Evolutionary conservation across 2,113 vertebrate species (phyloP), one percentile per base, ranked within the genome.

Genomic region (Ellobius talpinus): DNA sequence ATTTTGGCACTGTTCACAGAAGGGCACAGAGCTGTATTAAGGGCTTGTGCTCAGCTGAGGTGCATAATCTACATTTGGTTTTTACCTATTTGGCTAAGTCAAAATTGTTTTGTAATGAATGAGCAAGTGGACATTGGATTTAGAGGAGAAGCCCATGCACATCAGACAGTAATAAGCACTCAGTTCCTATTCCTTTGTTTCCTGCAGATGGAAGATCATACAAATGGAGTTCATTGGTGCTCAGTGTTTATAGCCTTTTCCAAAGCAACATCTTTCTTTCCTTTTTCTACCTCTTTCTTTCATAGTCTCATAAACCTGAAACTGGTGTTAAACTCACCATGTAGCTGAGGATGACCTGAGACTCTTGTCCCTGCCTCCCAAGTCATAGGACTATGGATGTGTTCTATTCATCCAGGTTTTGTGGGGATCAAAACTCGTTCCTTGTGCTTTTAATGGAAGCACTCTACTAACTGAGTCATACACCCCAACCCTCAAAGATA

Each of bases 21-120:
- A 85, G 45, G 11, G 36, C 6, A 24, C 47, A 17, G 33, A 26
- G 4, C 0, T 68, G 19, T 19, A 31, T 31, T 33, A 47, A 77
- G 36, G 50, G 24, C 2, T 78, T 87, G n/a, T 45, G 63, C 88
- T 29, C 58, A 72, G 36, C n/a, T 11, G 87, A 87, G n/a, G 8
- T 19, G 36, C 21, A 79, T 6, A 39, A 52, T 87, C 47, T 79
- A 13, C 13, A 26, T 23, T 85, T 84, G 65, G 42, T 72, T 10
- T 58, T 13, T 36, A 39, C 88, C n/a, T 29, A 72, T 91, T 19
- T 76, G 73, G 74, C 61, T 85, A 94, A 70, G 66, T 65, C 84
- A 42, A 90, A 90, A 36, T 52, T n/a, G 3, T 2, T 89, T 87
- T 92, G 55, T 29, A 87, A 55, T 29, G 24, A 87, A 55, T 29